These are phyloP conservation scores for Lasiurus borealis DNA, from an alignment of 2,113 vertebrate genomes.

Conservation along the genomic window DNA sequence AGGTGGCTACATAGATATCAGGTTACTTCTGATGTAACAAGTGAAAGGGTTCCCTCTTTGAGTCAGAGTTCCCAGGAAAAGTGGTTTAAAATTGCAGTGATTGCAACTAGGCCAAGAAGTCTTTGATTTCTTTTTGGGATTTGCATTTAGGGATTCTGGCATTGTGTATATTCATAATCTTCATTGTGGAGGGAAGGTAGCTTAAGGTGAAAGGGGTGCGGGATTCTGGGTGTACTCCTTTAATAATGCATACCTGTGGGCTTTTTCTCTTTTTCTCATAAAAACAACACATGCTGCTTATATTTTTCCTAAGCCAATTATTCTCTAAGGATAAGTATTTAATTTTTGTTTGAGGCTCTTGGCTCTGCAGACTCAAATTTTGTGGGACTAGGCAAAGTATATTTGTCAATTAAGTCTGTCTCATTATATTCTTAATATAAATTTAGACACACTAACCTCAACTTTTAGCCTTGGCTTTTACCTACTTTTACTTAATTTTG, in stretches of 20 bases:
- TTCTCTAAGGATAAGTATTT: slow-evolving; percentile 10
- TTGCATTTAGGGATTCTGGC: not conserved
- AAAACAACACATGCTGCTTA: not conserved
- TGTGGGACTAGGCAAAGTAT: not conserved
- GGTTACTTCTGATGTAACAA: not conserved
- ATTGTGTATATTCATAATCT: not conserved
- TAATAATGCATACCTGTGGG: not conserved
- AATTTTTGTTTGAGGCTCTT: not conserved
- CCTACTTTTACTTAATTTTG: not conserved
- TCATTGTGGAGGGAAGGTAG: not conserved
- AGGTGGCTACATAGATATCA: not conserved
- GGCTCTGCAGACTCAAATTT: not conserved
- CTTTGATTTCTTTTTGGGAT: not conserved
- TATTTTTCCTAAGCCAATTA: not conserved
- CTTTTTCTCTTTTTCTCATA: slow-evolving; percentile 14
- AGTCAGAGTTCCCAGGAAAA: not conserved
- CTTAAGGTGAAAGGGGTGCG: not conserved
- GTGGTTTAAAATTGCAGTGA: not conserved
- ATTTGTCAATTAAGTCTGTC: not conserved
- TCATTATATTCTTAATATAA: not conserved
- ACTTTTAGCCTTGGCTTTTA: not conserved
- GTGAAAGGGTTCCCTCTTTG: not conserved
- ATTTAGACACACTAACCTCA: slow-evolving; percentile 3
- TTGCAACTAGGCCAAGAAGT: not conserved
- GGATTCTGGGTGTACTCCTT: not conserved